A percentile compares a stretch with the other conserved stretches of the same genome.
These are phyloP conservation scores for Euura saliciscinereae DNA, from an alignment of 1,140 invertebrate genomes.

Conservation along the genomic window DNA sequence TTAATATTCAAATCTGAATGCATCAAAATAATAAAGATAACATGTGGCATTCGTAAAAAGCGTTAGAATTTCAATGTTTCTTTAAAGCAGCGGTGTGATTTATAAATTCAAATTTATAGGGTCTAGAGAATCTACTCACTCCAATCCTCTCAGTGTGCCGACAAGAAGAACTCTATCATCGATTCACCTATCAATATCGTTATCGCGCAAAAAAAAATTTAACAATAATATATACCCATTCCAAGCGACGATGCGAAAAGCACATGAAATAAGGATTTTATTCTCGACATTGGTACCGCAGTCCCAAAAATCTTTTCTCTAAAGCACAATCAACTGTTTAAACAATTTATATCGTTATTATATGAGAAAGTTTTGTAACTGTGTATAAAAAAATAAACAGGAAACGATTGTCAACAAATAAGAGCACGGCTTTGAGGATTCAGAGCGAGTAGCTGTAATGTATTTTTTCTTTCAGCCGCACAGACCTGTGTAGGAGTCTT, in stretches of 20 bases:
- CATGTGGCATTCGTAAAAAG: neutral
- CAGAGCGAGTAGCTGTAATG: conserved; percentile 16
- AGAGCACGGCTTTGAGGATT: conserved; percentile 17
- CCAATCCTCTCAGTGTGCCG: conserved; percentile 45
- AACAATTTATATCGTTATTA: too few species aligned
- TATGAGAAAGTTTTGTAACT: conserved; percentile 1
- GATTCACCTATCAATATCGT: conserved; percentile 7
- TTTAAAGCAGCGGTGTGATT: conserved; percentile 14
- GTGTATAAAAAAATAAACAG: neutral
- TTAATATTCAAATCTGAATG: neutral
- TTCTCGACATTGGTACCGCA: too few species aligned
- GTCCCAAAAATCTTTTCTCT: too few species aligned
- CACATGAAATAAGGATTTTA: conserved; percentile 22
- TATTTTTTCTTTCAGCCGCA: conserved; percentile 53
- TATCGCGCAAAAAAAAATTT: too few species aligned
- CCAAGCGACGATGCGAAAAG: conserved; percentile 43
- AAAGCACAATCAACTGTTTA: too few species aligned
- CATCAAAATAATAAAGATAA: neutral
- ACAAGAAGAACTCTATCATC: conserved; percentile 10
- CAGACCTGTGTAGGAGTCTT: conserved; percentile 69
- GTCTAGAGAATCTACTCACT: conserved; percentile 40
- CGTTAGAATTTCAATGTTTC: neutral
- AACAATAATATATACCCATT: conserved; percentile 32
- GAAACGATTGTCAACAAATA: conserved; percentile 8
- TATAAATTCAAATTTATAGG: conserved; percentile 25